A percentile compares a stretch with the other conserved stretches of the same genome.
Conservation (phyloP, 2,113 vertebrate genomes). For the Siniperca chuatsi region DNA sequence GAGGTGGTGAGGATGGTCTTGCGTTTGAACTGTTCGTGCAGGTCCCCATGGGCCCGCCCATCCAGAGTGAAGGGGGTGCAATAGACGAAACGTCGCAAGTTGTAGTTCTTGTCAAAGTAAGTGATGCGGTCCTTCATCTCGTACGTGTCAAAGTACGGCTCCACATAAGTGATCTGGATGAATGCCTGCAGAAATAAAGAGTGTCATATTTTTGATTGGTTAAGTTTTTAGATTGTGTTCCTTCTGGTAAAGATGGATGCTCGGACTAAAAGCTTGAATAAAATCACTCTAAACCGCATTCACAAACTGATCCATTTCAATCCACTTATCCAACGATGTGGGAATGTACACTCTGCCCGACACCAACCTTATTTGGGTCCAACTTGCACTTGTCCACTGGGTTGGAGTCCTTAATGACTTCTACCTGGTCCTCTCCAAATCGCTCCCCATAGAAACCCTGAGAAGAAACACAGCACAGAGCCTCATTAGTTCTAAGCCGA, state of each 20-base stretch:
- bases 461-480: neutral
- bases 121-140: slow-evolving; percentile 99
- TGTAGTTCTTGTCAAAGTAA: slow-evolving; percentile 99
- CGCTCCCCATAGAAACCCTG: slow-evolving; percentile 98
- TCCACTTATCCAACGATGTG: neutral
- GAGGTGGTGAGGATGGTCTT: slow-evolving; percentile 98
- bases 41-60: slow-evolving; percentile 95
- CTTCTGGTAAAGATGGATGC: neutral
- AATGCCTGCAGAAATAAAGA: slow-evolving; percentile 87
- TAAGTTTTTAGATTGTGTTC: neutral
- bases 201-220: neutral
- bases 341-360: neutral
- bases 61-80: slow-evolving; percentile 98
- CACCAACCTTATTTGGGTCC: slow-evolving; percentile 93
- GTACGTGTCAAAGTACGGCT: slow-evolving; percentile 97
- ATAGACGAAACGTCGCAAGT: slow-evolving; percentile 97
- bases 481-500: neutral
- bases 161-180: slow-evolving; percentile 98
- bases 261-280: neutral
- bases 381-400: slow-evolving; percentile 99
- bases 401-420: slow-evolving; percentile 99
- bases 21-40: slow-evolving; percentile 97
- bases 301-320: neutral
- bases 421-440: slow-evolving; percentile 96
- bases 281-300: neutral